phyloP scores from a whole-genome alignment of 2,888 invertebrate species.

The Ptilodon capucinus region DNA sequence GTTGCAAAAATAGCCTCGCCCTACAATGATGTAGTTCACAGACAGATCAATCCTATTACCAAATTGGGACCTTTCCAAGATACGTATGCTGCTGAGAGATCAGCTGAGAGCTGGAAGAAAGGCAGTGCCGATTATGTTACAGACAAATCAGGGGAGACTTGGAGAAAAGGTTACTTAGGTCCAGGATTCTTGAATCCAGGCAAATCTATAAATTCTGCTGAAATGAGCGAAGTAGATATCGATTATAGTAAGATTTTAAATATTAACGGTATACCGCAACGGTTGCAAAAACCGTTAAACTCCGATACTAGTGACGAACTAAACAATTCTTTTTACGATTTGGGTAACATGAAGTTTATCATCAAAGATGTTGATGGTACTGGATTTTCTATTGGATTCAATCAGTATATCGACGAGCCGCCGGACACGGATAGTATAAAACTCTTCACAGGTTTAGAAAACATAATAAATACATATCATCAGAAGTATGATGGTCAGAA shows the following conservation, averaged over 20 bases:
- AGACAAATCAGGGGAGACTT: conserved; percentile 41
- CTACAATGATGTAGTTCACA: conserved; percentile 32
- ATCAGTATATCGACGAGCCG: conserved; percentile 61
- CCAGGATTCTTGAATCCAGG: conserved; percentile 48
- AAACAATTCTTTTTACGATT: conserved; percentile 34
- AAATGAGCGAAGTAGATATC: conserved; percentile 51
- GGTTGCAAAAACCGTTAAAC: conserved; percentile 62
- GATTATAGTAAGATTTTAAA: conserved; percentile 52
- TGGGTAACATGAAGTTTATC: conserved; percentile 56
- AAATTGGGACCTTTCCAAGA: conserved; percentile 36
- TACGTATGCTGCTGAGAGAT: conserved; percentile 12
- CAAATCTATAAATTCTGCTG: conserved; percentile 64
- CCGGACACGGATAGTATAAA: conserved; percentile 65
- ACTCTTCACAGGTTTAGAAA: conserved; percentile 62
- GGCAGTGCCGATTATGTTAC: conserved; percentile 12
- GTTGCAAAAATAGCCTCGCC: conserved; percentile 35
- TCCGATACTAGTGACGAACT: conserved; percentile 34
- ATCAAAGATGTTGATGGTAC: conserved; percentile 66
- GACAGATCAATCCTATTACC: conserved; percentile 55
- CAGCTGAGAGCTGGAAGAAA: not conserved
- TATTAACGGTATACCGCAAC: conserved; percentile 53
- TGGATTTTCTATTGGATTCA: conserved; percentile 68
- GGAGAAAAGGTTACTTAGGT: conserved; percentile 39
- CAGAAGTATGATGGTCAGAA: conserved; percentile 42
- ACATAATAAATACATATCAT: conserved; percentile 58